Percentiles rank a stretch among this genome's conserved stretches.
These are phyloP conservation scores for Rhea americana DNA, from an alignment of 2,113 vertebrate genomes.

Conservation along the genomic window DNA sequence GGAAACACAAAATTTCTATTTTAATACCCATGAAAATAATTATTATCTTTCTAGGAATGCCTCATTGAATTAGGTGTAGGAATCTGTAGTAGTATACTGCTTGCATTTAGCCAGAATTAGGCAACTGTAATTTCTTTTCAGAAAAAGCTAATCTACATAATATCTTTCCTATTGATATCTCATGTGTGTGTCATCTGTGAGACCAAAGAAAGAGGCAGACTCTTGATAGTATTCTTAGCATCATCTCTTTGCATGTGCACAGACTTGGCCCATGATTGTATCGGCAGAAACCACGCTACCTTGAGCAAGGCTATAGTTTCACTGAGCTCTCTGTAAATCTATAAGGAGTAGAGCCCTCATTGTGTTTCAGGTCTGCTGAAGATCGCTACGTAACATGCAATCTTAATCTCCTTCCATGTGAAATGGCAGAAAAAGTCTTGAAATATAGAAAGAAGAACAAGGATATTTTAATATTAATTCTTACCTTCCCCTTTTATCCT, in stretches of 20 bases:
- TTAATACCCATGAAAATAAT: neutral
- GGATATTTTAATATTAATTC: neutral
- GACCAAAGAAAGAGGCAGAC: neutral
- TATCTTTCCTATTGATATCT: neutral
- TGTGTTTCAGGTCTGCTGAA: neutral
- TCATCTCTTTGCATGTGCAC: neutral
- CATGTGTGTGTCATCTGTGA: neutral
- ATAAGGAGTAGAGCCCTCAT: neutral
- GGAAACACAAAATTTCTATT: neutral
- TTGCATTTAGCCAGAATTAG: neutral
- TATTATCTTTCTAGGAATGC: neutral
- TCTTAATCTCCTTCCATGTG: neutral
- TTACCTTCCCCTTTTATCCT: fast-evolving
- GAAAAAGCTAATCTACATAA: neutral
- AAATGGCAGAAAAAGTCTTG: neutral
- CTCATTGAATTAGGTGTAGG: neutral
- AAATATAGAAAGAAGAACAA: neutral
- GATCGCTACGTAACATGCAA: neutral
- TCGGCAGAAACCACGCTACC: neutral
- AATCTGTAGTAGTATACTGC: neutral
- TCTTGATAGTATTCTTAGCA: neutral
- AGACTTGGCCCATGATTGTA: neutral
- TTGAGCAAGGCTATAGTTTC: neutral
- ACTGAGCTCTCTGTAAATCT: neutral
- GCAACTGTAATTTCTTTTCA: neutral